Base-by-base conservation (phyloP, 2,113 vertebrate genomes). In the Oenanthe oenanthe region DNA sequence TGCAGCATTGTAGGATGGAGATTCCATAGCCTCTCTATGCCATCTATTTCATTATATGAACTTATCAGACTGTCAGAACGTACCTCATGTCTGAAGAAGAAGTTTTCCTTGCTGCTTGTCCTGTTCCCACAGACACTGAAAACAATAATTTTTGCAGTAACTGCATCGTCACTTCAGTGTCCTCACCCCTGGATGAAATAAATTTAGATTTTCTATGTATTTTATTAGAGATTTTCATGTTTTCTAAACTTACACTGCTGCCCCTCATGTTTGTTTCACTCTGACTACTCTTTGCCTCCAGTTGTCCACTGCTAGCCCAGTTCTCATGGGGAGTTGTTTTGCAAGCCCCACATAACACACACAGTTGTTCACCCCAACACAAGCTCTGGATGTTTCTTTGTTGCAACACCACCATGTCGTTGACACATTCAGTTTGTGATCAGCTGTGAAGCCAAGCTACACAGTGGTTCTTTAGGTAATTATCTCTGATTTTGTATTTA, bases 101-200 rank as follows among this genome's bases (percentile, higher is more conserved):
- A 28, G n/a, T 32, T 62, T 54, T 89, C 66, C n/a, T 47, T 72
- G 48, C 51, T 92, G 56, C 51, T 77, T 47, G 40, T 85, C 58
- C 80, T 67, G 1, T 56, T 89, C 31, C 31, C 29, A 17, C 9
- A 68, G 56, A 24, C 20, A 5, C 0, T 28, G 68, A 74, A 61
- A 74, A 26, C 7, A 60, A 18, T 76, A 13, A 11, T 32, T 62
- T 92, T 18, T 58, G 56, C 47, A 95, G 80, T 56, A 94, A 16
- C 24, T 0, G 1, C 20, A 12, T 45, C 0, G 0, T 78, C 32
- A 36, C 32, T 47, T 73, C 72, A 50, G 28, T 24, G 4, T 47
- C 66, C 34, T 77, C 20, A 51, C 3, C 9, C 38, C 38, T 77
- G 65, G 20, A 66, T 17, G 32, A 78, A 92, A 71, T 28, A 71